Evolutionary conservation across 2,797 vertebrate genomes (phyloP).

Genomic region (Momotus momota): DNA sequence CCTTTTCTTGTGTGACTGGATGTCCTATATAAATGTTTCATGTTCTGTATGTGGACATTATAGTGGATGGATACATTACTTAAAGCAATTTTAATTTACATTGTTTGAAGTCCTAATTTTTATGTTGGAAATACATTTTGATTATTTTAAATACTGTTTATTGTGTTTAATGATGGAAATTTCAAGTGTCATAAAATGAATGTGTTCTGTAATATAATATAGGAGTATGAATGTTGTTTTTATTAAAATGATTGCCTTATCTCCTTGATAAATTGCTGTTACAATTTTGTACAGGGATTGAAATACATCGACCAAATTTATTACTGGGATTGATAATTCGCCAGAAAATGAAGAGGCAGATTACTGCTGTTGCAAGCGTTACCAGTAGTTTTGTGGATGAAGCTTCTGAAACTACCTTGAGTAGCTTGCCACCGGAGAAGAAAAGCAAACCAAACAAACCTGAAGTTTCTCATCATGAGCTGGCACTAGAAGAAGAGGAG

Average conservation of each 20-base stretch:
- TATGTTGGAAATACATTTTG: not conserved
- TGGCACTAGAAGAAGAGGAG: conserved; percentile 81
- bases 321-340: conserved; percentile 96
- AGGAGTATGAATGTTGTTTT: not conserved
- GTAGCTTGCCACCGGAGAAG: conserved; percentile 85
- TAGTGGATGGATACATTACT: not conserved
- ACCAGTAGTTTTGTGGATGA: conserved; percentile 81
- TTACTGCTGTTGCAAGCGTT: conserved; percentile 62
- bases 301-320: conserved; percentile 93
- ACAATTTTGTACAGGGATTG: conserved; percentile 87
- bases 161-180: not conserved
- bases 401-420: conserved; percentile 75
- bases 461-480: conserved; percentile 77
- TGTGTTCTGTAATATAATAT: not conserved
- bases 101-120: not conserved
- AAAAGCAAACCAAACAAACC: conserved; percentile 82
- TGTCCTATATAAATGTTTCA: not conserved
- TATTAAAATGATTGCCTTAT: not conserved
- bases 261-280: conserved; percentile 41
- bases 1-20: not conserved
- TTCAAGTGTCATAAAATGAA: not conserved
- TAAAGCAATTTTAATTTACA: not conserved
- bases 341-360: conserved; percentile 92
- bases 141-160: not conserved
- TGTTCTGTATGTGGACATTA: not conserved